phyloP scores from a whole-genome alignment of 2,113 vertebrate genomes.

The Hystrix brachyura region DNA sequence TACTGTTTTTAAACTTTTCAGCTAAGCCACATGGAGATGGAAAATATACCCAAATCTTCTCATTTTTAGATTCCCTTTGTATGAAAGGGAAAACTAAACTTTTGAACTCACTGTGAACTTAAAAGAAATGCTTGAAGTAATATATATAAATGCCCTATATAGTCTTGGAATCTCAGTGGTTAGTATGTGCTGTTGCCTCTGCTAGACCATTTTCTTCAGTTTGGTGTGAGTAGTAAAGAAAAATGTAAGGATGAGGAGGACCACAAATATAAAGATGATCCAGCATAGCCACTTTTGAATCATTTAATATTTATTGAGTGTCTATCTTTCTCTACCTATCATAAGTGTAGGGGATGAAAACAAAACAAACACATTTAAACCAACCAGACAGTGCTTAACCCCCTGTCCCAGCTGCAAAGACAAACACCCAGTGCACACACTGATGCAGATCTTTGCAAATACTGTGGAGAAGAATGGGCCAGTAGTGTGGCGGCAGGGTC shows the following conservation, averaged over 20 bases:
- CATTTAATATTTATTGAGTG: constrained; percentile 13
- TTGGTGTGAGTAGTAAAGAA: not conserved
- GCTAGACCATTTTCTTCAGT: constrained; percentile 11
- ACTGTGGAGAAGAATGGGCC: not conserved
- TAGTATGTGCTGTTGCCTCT: not conserved
- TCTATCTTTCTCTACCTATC: not conserved
- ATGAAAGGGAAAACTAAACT: constrained; percentile 31
- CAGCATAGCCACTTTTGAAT: not conserved
- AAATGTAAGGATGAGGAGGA: not conserved
- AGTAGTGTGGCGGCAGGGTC: not conserved
- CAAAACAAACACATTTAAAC: not conserved
- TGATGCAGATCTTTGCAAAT: constrained; percentile 9
- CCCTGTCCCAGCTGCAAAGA: not conserved
- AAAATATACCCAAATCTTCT: not conserved
- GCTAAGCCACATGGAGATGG: not conserved
- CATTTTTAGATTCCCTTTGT: not conserved
- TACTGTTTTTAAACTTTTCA: constrained; percentile 7
- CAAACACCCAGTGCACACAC: not conserved
- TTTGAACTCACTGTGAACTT: not conserved
- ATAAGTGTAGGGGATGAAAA: not conserved
- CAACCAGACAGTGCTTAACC: no score
- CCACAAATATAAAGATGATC: not conserved
- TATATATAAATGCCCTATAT: not conserved
- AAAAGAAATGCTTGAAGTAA: constrained; percentile 39
- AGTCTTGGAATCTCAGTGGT: constrained; percentile 36